A percentile compares a stretch with the other conserved stretches of the same genome.
These are phyloP conservation scores for Galerucella nymphaeae DNA, from an alignment of 2,888 invertebrate species.

Conservation along the genomic window DNA sequence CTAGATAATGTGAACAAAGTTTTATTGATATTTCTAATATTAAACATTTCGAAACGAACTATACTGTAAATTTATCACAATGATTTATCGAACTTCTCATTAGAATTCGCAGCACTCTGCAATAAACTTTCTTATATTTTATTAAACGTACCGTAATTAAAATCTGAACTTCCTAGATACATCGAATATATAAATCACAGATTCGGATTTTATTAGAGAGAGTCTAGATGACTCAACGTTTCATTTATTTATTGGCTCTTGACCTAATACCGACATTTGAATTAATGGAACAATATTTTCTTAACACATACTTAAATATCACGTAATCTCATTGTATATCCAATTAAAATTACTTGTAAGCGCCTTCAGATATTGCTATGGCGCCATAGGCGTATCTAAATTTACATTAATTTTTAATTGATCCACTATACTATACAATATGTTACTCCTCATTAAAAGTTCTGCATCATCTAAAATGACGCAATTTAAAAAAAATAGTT, in stretches of 20 bases:
- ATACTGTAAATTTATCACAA: too few species aligned
- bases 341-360: conserved; percentile 9
- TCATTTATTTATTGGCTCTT: conserved; percentile 18
- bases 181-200: conserved; percentile 9
- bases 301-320: conserved; percentile 15
- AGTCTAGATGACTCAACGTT: conserved; percentile 7
- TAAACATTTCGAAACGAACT: too few species aligned
- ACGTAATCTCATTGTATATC: conserved; percentile 6
- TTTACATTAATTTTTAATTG: neutral
- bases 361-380: neutral
- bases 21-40: too few species aligned
- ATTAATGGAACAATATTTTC: conserved; percentile 14
- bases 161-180: neutral
- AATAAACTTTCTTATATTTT: neutral
- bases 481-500: too few species aligned
- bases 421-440: too few species aligned
- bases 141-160: neutral
- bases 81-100: neutral
- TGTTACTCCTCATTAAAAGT: too few species aligned
- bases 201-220: conserved; percentile 11
- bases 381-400: conserved; percentile 7
- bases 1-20: too few species aligned
- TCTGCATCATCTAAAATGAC: too few species aligned
- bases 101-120: neutral
- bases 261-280: conserved; percentile 17